Base-by-base conservation (phyloP, 2,888 invertebrate species). In the Plagodis dolabraria region DNA sequence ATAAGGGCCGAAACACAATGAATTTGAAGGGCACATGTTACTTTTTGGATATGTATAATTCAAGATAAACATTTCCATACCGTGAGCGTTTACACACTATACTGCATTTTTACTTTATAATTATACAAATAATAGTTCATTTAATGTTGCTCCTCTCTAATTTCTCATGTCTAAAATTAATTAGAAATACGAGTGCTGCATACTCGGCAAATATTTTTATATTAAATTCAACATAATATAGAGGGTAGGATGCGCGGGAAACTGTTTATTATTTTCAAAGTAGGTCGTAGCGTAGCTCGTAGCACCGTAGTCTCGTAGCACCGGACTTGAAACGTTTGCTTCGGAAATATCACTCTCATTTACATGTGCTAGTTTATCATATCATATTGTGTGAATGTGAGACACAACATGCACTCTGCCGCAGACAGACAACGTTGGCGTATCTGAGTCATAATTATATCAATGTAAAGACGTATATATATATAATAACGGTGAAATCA, bases 301-400 rank as follows among this genome's bases (percentile, higher is more conserved):
- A 43, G 47, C 53, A 50, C 40, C 40, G 51, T 49, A 62, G 63
- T 47, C n/a, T 46, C 47, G 55, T 52, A 61, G 64, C 57, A 61
- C 36, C 60, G 58, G 57, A 46, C 43, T 49, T 52, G 64, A 52
- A 57, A 54, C 46, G 62, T 63, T 53, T 50, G 68, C 73, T 75
- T 76, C 72, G 75, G 75, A 77, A 80, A 80, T 79, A 82, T 82
- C 77, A 72, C 75, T 77, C 71, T 72, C 75, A 72, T 73, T 70
- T 76, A 73, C 72, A 69, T 58, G 64, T 65, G 64, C 63, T 60
- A 62, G 63, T 62, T 67, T 62, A 65, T 67, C 61, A 60, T 59
- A 63, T 50, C 61, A 64, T 63, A 49, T 65, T 60, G 66, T 66
- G 55, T 65, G 66, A 65, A 63, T 60, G 61, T 47, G 59, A 63